Base-by-base conservation (phyloP, 2,797 vertebrate species). In the Telmatherina bonti region DNA sequence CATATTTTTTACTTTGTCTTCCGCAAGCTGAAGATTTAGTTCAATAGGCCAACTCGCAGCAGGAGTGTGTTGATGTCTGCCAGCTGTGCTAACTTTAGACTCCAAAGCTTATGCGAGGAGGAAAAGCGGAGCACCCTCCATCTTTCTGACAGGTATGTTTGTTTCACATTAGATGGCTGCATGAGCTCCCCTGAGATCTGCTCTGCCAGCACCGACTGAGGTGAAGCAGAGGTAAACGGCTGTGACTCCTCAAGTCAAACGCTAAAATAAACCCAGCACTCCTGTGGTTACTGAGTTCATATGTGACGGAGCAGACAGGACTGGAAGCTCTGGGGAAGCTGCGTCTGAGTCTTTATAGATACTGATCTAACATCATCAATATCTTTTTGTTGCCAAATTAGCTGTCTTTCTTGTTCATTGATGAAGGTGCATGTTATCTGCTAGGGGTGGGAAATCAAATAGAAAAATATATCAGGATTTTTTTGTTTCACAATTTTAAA, bases 21-120 rank as follows among this genome's bases (percentile, higher is more conserved):
- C 45, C 5, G n/a, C 45, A 47, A 47, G n/a, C 45, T 47, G 45
- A 47, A 47, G 20, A n/a, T 47, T 47, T 47, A 47, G 38, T 41
- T 41, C 38, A 41, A 22, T 41, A 15, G 38, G 38, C 13, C 38
- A 41, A 36, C 9, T 13, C 35, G 0, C 35, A 36, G 35, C 35
- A 36, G 35, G 10, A 36, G 35, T 13, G 38, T 18, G 38, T 41
- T 41, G 38, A 41, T 41, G 38, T 41, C 15, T 41, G 38, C 38
- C 15, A 41, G 6, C 31, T 41, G 56, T 2, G 13, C 69, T 59
- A 68, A 66, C 62, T 1, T 74, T 52, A 47, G 51, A 72, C 69
- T 78, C 33, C 29, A n/a, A 27, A 38, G 22, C 18, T 11, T 1
- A 51, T 53, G 16, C 15, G 12, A 55, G 54, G 11, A 43, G 29